Percentiles rank a stretch among this genome's conserved stretches.
These are phyloP conservation scores for Drosophila ohnishii DNA, from an alignment of 1,140 invertebrate genomes.

Conservation along the genomic window DNA sequence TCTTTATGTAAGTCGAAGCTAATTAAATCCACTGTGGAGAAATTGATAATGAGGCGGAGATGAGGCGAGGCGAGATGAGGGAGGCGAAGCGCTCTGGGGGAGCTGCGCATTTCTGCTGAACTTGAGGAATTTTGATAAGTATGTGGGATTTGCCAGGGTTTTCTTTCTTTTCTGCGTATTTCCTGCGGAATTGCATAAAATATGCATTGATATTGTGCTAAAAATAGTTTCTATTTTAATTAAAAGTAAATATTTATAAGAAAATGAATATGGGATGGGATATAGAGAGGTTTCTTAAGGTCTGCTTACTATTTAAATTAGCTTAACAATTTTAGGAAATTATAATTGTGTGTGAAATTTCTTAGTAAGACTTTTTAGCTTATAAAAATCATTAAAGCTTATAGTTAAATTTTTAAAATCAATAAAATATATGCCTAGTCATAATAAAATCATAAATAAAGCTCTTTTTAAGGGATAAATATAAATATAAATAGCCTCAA, in stretches of 20 bases:
- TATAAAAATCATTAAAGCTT: too few relatives aligned
- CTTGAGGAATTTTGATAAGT: constrained; percentile 28
- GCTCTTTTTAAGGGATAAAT: neutral
- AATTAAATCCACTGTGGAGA: constrained; percentile 47
- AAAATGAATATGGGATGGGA: too few relatives aligned
- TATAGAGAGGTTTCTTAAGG: neutral
- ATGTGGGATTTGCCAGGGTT: neutral
- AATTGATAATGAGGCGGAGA: constrained; percentile 63
- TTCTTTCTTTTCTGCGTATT: neutral
- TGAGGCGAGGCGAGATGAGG: neutral
- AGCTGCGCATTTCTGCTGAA: constrained; percentile 18
- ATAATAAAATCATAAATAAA: neutral
- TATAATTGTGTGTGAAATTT: neutral
- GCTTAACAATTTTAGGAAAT: neutral
- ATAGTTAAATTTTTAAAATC: neutral
- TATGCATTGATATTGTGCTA: neutral
- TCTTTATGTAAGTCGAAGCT: constrained; percentile 57
- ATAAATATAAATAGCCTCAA: neutral
- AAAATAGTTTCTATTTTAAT: neutral
- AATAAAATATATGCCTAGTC: too few relatives aligned
- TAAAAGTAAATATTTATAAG: too few relatives aligned
- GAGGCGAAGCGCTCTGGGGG: neutral
- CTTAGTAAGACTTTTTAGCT: neutral
- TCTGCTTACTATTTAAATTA: neutral
- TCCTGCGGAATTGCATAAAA: neutral